These are phyloP conservation scores for Pseudomugil tenellus DNA, from an alignment of 2,797 vertebrate genomes.

Conservation along the genomic window DNA sequence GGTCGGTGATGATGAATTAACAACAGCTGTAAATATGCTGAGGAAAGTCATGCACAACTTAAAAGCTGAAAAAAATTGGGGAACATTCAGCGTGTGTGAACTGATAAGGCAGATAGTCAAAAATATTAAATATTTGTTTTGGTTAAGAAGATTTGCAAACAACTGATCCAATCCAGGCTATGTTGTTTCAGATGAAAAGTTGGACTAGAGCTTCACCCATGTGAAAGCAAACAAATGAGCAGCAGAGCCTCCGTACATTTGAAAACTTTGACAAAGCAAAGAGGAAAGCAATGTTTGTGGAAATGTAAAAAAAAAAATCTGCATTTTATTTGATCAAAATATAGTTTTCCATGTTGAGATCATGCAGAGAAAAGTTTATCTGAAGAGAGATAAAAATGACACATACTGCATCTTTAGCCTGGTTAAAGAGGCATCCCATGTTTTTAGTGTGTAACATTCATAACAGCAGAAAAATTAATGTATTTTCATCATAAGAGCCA, in stretches of 20 bases:
- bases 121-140: too few relatives aligned
- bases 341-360: background rate
- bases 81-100: conserved; percentile 1
- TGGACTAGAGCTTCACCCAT: conserved; percentile 23
- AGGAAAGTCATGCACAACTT: background rate
- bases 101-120: conserved; percentile 1
- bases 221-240: conserved; percentile 37
- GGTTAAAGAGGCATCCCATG: background rate
- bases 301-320: too few relatives aligned
- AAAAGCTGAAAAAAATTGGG: background rate
- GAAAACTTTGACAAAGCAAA: background rate
- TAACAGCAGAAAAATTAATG: background rate
- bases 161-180: conserved; percentile 11
- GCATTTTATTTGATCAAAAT: background rate
- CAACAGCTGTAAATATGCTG: background rate
- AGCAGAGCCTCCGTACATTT: conserved; percentile 25
- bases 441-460: too few relatives aligned
- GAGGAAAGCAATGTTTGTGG: conserved; percentile 17
- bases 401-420: background rate
- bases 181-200: conserved; percentile 33
- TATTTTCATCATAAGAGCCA: background rate
- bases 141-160: conserved; percentile 9
- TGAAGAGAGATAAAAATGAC: background rate
- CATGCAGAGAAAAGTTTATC: background rate
- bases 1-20: background rate